Evolutionary conservation across 2,888 invertebrate genomes (phyloP), one percentile per base, ranked within the genome.

Genomic region (Agrochola circellaris): DNA sequence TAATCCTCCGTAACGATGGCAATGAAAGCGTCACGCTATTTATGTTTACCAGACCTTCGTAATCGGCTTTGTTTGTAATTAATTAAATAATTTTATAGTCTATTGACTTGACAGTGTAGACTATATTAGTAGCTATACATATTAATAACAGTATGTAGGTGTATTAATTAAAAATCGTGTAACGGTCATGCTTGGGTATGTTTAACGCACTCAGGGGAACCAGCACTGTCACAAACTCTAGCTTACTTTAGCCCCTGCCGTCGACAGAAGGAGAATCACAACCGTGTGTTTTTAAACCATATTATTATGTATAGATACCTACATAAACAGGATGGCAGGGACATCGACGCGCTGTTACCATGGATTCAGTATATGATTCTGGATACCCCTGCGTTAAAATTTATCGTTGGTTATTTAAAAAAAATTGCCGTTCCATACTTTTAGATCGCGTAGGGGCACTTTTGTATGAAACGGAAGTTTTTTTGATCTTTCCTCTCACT

Each of bases 1-100:
- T 90, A 91, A 90, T 88, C 75, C 82, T n/a, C n/a, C 68, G 48
- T 79, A 71, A 84, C 79, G 69, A 80, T 71, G 66, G 64, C 77
- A 84, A 83, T 83, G 82, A 78, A 85, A 82, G 68, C 73, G 45
- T 72, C 64, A 64, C 68, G 70, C 38, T 88, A 77, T 79, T 79
- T 82, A 77, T 82, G 71, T 83, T 84, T 75, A 83, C 73, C 77
- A 84, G 66, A 62, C 58, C 75, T 77, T 64, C 68, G 66, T 86
- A 79, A 89, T 82, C 75, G 58, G 81, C 75, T 85, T 79, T 89
- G 64, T 86, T 87, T 81, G 73, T 62, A 78, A n/a, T 74, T 82
- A 66, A 81, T 80, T 82, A 77, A 75, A 75, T 81, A 42, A 76
- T 54, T 26, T 60, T 58, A 20, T 13, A 45, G 45, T 62, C 56